Percentiles rank a stretch among this genome's conserved stretches.
phyloP scores from a whole-genome alignment of 2,888 invertebrate species.

The Melolontha melolontha region DNA sequence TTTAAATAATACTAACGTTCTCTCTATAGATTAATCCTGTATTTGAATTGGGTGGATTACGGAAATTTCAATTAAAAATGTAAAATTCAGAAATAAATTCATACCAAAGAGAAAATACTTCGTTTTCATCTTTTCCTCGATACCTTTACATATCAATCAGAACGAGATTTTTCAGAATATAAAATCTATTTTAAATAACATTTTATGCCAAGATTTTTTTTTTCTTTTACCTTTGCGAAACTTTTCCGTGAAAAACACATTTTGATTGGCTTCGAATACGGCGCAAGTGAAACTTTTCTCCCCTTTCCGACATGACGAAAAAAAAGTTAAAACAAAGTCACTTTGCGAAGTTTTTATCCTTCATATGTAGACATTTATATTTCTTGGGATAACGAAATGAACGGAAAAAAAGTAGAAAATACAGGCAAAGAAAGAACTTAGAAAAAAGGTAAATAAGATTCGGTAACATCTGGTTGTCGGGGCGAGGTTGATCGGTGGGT shows the following conservation, averaged over 20 bases:
- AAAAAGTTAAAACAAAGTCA: slow-evolving; percentile 35
- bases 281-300: slow-evolving; percentile 14
- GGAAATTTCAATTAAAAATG: no score
- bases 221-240: neutral
- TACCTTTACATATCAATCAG: neutral
- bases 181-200: slow-evolving; percentile 26
- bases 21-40: no score
- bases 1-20: no score
- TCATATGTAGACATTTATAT: slow-evolving; percentile 33
- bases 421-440: neutral
- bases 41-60: no score
- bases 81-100: no score
- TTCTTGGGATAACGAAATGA: slow-evolving; percentile 19
- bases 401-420: neutral
- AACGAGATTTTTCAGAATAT: neutral
- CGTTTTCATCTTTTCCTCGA: neutral
- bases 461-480: slow-evolving; percentile 17
- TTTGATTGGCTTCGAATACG: slow-evolving; percentile 8
- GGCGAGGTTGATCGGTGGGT: neutral
- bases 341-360: slow-evolving; percentile 29
- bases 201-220: slow-evolving; percentile 12
- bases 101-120: no score
- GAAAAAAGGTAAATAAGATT: slow-evolving; percentile 23
- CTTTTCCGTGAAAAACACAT: neutral
- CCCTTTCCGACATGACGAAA: slow-evolving; percentile 4